These are phyloP conservation scores for Ceratotherium simum DNA, from an alignment of 2,113 vertebrate genomes.

Conservation along the genomic window DNA sequence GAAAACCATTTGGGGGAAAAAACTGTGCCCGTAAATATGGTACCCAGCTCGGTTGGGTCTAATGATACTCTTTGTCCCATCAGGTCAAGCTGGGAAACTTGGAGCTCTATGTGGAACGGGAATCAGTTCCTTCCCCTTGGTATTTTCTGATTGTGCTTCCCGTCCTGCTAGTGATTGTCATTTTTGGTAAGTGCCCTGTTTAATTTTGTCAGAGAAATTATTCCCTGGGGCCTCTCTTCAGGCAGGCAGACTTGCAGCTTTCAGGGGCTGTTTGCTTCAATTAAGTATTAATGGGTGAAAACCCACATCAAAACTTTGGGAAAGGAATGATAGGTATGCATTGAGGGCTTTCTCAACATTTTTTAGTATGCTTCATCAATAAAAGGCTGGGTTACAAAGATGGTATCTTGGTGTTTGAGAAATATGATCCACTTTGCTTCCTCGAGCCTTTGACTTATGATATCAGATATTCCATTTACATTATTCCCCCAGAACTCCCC, in stretches of 20 bases:
- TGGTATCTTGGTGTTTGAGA: background rate
- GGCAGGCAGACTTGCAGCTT: background rate
- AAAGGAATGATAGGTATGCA: background rate
- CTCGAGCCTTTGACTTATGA: background rate
- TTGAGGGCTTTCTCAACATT: background rate
- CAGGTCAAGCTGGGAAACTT: constrained; percentile 91
- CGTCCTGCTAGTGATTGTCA: constrained; percentile 86
- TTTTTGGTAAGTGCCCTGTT: constrained; percentile 88
- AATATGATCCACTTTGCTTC: background rate
- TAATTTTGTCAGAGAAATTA: constrained; percentile 43
- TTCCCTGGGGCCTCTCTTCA: background rate
- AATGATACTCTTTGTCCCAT: constrained; percentile 48
- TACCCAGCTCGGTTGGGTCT: background rate
- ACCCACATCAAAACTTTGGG: constrained; percentile 35
- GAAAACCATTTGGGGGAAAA: background rate
- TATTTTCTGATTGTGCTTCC: constrained; percentile 87
- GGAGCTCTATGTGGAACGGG: constrained; percentile 72
- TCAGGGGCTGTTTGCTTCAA: constrained; percentile 14
- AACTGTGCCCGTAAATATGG: background rate
- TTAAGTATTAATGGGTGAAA: constrained; percentile 51
- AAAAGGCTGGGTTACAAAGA: background rate
- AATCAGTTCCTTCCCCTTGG: constrained; percentile 79
- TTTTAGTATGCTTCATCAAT: background rate
- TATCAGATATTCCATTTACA: background rate
- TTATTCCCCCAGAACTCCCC: background rate